Conservation (phyloP, 2,888 invertebrate genomes). For the Eilema depressum region DNA sequence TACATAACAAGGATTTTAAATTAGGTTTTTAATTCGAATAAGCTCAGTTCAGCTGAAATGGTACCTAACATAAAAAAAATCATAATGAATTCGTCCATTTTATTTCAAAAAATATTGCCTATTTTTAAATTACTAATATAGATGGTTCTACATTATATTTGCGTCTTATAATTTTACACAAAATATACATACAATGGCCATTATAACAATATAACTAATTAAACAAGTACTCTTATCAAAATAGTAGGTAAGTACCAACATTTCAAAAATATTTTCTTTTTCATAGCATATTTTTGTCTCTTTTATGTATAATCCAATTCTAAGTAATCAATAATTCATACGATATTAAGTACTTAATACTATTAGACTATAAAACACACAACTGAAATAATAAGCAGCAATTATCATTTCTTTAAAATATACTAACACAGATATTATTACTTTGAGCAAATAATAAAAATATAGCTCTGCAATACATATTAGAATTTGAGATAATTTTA, state of each 20-base stretch:
- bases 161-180: not conserved
- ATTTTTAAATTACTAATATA: not conserved
- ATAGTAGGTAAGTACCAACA: not conserved
- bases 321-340: not conserved
- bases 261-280: not conserved
- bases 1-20: not conserved
- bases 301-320: not conserved
- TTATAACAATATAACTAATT: not conserved
- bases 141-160: not conserved
- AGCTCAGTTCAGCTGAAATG: not conserved
- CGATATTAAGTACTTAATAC: not conserved
- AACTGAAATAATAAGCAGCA: constrained; percentile 18
- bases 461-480: constrained; percentile 7
- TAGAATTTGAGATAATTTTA: too few relatives aligned
- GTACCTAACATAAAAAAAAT: not conserved
- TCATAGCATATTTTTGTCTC: not conserved
- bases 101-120: constrained; percentile 1
- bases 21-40: not conserved
- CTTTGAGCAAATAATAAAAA: constrained; percentile 24
- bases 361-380: constrained; percentile 12
- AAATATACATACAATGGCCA: not conserved
- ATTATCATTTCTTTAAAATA: not conserved
- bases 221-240: constrained; percentile 5
- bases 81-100: not conserved
- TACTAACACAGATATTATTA: constrained; percentile 13